Percentiles rank a stretch among this genome's conserved stretches.
phyloP scores from a whole-genome alignment of 1,140 invertebrate genomes.

The Linepithema humile region DNA sequence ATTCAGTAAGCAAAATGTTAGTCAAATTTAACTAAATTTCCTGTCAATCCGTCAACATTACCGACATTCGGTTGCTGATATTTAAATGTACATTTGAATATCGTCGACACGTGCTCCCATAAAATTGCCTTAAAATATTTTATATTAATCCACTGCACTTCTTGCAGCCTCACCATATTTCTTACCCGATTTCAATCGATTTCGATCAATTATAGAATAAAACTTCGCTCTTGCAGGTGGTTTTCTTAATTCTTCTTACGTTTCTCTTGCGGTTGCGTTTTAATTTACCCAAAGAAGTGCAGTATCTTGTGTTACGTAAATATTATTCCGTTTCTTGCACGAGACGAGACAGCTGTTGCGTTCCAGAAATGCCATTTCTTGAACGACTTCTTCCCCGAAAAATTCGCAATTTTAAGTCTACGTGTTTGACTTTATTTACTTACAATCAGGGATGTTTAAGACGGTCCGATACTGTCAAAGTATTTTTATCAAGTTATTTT shows the following conservation, averaged over 20 bases:
- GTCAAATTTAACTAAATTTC: too few species aligned
- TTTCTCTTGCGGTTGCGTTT: not conserved
- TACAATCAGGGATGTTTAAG: not conserved
- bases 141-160: not conserved
- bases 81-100: too few species aligned
- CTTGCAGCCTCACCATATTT: not conserved
- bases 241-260: constrained; percentile 2
- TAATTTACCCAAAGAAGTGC: constrained; percentile 8
- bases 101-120: not conserved
- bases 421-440: not conserved
- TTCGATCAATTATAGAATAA: not conserved
- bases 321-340: constrained; percentile 1
- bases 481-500: not conserved
- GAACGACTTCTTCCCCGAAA: not conserved
- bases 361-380: not conserved
- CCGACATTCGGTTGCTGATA: too few species aligned
- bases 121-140: not conserved
- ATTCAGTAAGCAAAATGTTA: too few species aligned
- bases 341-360: not conserved
- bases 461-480: not conserved
- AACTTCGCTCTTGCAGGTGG: not conserved
- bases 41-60: too few species aligned
- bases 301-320: constrained; percentile 35
- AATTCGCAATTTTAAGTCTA: not conserved
- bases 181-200: not conserved